These are phyloP conservation scores for Leucophora obtusa DNA, from an alignment of 2,888 invertebrate species.

Conservation along the genomic window DNA sequence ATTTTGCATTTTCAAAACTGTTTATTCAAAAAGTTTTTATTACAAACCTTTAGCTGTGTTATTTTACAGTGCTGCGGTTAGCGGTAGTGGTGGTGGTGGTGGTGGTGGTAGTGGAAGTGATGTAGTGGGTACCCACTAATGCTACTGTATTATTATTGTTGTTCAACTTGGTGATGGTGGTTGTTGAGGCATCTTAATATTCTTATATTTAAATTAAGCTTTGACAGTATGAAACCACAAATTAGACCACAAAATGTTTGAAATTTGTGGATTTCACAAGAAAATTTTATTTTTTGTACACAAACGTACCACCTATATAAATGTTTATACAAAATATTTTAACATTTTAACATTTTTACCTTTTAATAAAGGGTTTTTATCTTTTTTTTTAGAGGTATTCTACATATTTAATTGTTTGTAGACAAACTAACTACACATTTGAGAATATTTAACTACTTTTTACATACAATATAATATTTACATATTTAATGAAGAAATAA, in stretches of 20 bases:
- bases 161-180: slow-evolving; percentile 1
- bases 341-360: slow-evolving; percentile 5
- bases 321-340: background rate
- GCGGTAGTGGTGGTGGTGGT: background rate
- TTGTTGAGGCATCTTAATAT: slow-evolving; percentile 46
- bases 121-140: too few relatives aligned
- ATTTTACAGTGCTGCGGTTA: background rate
- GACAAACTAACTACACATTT: slow-evolving; percentile 41
- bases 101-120: background rate
- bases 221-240: slow-evolving; percentile 61
- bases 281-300: slow-evolving; percentile 9
- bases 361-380: background rate
- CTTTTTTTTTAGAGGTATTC: background rate
- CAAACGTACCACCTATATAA: too few relatives aligned
- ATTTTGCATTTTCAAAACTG: slow-evolving; percentile 10
- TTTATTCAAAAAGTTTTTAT: slow-evolving; percentile 15
- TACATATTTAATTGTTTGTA: background rate
- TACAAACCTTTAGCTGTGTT: slow-evolving; percentile 11
- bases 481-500: slow-evolving; percentile 30
- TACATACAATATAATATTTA: slow-evolving; percentile 15
- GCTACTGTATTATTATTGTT: too few relatives aligned
- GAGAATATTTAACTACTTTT: slow-evolving; percentile 47
- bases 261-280: slow-evolving; percentile 51
- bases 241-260: slow-evolving; percentile 62
- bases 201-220: slow-evolving; percentile 54